Evolutionary conservation across 2,888 invertebrate genomes (phyloP).

Genomic region (Fragum sueziense): DNA sequence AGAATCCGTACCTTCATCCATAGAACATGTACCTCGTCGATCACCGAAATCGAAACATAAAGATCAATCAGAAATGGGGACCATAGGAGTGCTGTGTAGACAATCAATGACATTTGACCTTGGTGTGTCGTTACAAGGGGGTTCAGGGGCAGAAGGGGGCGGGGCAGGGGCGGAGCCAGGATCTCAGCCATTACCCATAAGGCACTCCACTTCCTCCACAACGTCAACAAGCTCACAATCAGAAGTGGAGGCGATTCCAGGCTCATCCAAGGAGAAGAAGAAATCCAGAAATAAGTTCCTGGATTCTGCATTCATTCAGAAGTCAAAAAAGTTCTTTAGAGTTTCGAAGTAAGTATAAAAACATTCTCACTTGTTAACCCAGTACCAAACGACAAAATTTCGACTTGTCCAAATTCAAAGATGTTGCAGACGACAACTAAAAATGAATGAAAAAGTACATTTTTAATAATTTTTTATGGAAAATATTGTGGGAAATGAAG

Average conservation of each 20-base stretch:
- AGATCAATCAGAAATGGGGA: conserved; percentile 73
- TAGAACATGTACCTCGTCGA: conserved; percentile 40
- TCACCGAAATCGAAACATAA: conserved; percentile 64
- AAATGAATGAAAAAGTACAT: too few relatives aligned
- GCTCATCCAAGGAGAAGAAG: conserved; percentile 65
- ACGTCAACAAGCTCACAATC: conserved; percentile 70
- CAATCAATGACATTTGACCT: conserved; percentile 79
- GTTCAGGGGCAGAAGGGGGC: conserved; percentile 48
- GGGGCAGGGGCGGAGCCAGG: conserved; percentile 44
- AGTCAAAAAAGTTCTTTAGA: conserved; percentile 80
- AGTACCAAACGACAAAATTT: too few relatives aligned
- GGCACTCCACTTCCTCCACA: conserved; percentile 59
- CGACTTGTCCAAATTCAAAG: too few relatives aligned
- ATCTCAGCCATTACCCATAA: conserved; percentile 60
- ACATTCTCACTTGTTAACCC: too few relatives aligned
- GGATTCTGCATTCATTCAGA: conserved; percentile 78
- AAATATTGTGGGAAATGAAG: not conserved
- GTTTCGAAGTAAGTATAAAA: conserved; percentile 82
- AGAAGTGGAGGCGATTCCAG: conserved; percentile 62
- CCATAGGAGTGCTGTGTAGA: conserved; percentile 78
- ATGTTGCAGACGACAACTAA: too few relatives aligned
- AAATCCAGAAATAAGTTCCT: conserved; percentile 73
- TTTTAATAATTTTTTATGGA: not conserved
- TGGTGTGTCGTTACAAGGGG: conserved; percentile 70
- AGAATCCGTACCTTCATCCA: conserved; percentile 34